Evolutionary conservation across 1,140 invertebrate species (phyloP).

Genomic region (Cecropterus lyciades): DNA sequence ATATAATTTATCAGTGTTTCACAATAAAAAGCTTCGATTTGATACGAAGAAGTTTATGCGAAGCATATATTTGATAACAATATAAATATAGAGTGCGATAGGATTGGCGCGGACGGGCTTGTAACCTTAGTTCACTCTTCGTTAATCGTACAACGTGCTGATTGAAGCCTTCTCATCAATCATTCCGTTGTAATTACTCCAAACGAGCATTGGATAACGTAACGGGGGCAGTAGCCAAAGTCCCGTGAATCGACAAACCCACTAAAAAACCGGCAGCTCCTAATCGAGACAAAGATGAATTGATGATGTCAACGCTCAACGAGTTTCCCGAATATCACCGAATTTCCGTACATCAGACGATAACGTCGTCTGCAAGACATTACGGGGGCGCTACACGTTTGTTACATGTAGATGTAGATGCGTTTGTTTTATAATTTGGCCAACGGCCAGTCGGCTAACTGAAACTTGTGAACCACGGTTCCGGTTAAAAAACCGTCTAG

Average conservation of each 20-base stretch:
- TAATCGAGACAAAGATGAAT: slow-evolving; percentile 11
- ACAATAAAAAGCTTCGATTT: no score
- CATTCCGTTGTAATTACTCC: not conserved
- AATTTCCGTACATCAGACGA: slow-evolving; percentile 21
- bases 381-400: slow-evolving; percentile 30
- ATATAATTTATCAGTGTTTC: no score
- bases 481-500: slow-evolving; percentile 31
- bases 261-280: not conserved
- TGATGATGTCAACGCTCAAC: slow-evolving; percentile 15
- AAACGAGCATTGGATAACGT: not conserved
- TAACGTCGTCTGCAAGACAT: slow-evolving; percentile 29
- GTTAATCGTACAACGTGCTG: not conserved
- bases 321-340: slow-evolving; percentile 12
- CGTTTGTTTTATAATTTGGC: slow-evolving; percentile 34
- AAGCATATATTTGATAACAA: no score
- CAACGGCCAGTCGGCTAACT: slow-evolving; percentile 13
- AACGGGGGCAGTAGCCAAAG: slow-evolving; percentile 2
- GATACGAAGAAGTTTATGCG: no score
- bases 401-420: slow-evolving; percentile 24
- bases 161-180: not conserved
- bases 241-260: not conserved
- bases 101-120: not conserved
- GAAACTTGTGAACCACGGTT: slow-evolving; percentile 29
- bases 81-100: no score
- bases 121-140: not conserved